Evolutionary conservation across 2,113 vertebrate genomes (phyloP).

Genomic region (Lycocorax pyrrhopterus): DNA sequence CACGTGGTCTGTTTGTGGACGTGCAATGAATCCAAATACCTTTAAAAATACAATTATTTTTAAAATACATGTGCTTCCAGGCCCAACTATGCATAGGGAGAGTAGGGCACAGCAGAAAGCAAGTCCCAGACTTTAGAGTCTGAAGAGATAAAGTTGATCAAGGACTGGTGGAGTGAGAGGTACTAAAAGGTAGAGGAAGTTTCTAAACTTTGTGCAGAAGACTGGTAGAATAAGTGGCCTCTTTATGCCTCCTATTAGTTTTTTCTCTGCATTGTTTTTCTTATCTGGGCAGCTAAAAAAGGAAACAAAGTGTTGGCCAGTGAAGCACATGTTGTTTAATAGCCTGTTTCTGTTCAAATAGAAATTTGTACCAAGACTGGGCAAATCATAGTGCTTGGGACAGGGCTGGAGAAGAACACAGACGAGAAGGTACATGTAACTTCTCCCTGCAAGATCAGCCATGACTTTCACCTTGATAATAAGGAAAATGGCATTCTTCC

Average conservation of each 20-base stretch:
- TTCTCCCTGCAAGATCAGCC: background rate
- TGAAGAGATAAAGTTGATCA: background rate
- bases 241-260: background rate
- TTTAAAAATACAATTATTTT: background rate
- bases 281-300: slow-evolving; percentile 13
- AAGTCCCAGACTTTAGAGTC: background rate
- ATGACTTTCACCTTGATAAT: background rate
- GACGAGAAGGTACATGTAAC: background rate
- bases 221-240: background rate
- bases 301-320: background rate
- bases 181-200: background rate
- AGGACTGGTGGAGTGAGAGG: background rate
- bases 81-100: background rate
- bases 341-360: background rate
- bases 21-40: background rate
- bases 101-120: background rate
- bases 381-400: background rate
- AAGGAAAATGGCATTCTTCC: background rate
- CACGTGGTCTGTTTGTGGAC: background rate
- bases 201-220: background rate
- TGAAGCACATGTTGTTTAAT: background rate
- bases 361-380: background rate
- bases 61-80: background rate
- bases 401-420: background rate
- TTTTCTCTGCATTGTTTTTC: background rate